These are phyloP conservation scores for Dasyprocta punctata DNA, from an alignment of 2,113 vertebrate species.

Conservation along the genomic window DNA sequence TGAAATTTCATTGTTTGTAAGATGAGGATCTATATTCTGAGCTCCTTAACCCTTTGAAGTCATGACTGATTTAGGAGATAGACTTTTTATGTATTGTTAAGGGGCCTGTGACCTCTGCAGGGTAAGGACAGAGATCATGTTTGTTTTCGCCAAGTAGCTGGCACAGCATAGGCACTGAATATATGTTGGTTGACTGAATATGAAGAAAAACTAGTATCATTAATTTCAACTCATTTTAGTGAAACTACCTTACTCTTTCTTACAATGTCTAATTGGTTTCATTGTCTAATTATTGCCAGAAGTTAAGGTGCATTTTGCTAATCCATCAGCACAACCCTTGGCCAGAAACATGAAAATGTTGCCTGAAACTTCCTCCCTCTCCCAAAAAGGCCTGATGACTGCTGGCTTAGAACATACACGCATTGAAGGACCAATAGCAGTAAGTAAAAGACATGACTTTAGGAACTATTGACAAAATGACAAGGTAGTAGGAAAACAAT, in stretches of 20 bases:
- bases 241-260: neutral
- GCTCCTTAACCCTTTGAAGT: neutral
- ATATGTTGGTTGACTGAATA: neutral
- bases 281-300: conserved; percentile 82
- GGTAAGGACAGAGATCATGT: neutral
- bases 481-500: neutral
- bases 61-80: neutral
- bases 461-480: conserved; percentile 14
- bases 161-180: neutral
- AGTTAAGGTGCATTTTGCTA: conserved; percentile 75
- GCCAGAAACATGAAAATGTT: conserved; percentile 79
- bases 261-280: conserved; percentile 64
- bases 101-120: neutral
- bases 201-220: neutral
- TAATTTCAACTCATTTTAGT: conserved; percentile 33
- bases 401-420: conserved; percentile 88
- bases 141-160: conserved; percentile 5
- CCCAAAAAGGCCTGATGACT: conserved; percentile 84
- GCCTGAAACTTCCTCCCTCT: conserved; percentile 71
- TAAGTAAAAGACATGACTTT: conserved; percentile 65
- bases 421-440: conserved; percentile 82
- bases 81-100: neutral
- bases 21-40: neutral
- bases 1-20: conserved; percentile 10
- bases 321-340: conserved; percentile 80